A percentile compares a stretch with the other conserved stretches of the same genome.
phyloP scores from a whole-genome alignment of 1,140 invertebrate genomes.

The Cyclina sinensis region DNA sequence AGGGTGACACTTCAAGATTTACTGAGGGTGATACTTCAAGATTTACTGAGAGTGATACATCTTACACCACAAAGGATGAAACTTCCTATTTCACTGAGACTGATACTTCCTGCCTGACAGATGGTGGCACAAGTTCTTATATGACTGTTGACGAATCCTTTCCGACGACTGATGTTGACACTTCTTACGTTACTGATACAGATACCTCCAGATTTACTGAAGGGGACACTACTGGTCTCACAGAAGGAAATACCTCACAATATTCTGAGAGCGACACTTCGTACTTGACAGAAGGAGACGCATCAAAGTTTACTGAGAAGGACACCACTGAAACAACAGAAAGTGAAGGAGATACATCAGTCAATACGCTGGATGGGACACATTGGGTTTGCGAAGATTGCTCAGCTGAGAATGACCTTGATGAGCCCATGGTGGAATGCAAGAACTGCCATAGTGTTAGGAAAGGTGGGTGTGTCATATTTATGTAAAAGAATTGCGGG shows the following conservation, averaged over 20 bases:
- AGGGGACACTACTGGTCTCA: background rate
- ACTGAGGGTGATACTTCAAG: slow-evolving; percentile 39
- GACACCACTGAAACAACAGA: background rate
- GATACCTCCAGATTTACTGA: slow-evolving; percentile 13
- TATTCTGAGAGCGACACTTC: slow-evolving; percentile 10
- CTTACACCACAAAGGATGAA: slow-evolving; percentile 3
- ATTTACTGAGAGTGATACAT: slow-evolving; percentile 29
- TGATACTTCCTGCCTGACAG: slow-evolving; percentile 11
- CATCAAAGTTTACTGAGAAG: background rate
- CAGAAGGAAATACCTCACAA: background rate
- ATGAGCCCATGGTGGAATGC: slow-evolving; percentile 35
- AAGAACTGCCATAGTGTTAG: background rate
- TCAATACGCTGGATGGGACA: slow-evolving; percentile 43
- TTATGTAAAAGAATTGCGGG: too few relatives aligned
- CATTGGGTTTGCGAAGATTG: slow-evolving; percentile 52
- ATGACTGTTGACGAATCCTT: slow-evolving; percentile 6
- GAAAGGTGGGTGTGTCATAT: slow-evolving; percentile 50
- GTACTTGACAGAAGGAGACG: slow-evolving; percentile 1
- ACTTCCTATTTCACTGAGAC: slow-evolving; percentile 14
- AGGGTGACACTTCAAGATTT: background rate
- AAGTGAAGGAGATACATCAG: slow-evolving; percentile 7
- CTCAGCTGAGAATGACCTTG: background rate
- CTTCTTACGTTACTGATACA: background rate
- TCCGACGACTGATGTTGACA: background rate
- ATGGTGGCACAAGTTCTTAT: slow-evolving; percentile 4